Evolutionary conservation across 2,888 invertebrate genomes (phyloP).

Genomic region (Zygogramma bicolorata): DNA sequence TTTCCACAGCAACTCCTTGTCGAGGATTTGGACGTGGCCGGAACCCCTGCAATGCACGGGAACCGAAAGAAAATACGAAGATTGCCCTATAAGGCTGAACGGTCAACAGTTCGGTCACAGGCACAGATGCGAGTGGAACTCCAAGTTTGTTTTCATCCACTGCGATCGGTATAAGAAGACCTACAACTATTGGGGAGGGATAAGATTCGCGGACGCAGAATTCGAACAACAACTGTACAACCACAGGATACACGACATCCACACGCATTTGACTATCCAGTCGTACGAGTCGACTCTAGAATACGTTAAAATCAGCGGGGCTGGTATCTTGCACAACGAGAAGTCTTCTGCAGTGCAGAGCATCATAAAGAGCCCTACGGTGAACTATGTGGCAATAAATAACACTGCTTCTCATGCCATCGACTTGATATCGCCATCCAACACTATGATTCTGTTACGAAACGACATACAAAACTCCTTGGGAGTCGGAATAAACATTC

Average conservation of each 20-base stretch:
- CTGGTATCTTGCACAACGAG: conserved; percentile 95
- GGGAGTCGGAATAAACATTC: conserved; percentile 90
- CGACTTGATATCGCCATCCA: conserved; percentile 89
- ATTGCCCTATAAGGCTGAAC: conserved; percentile 89
- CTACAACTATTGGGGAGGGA: conserved; percentile 90
- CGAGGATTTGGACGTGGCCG: conserved; percentile 94
- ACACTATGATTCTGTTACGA: conserved; percentile 81
- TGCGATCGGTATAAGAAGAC: conserved; percentile 83
- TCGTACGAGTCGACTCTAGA: conserved; percentile 83
- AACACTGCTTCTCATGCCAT: conserved; percentile 92
- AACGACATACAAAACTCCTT: conserved; percentile 83
- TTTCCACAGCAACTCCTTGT: conserved; percentile 88
- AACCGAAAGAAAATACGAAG: conserved; percentile 80
- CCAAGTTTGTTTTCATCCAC: conserved; percentile 91
- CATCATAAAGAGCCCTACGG: conserved; percentile 86
- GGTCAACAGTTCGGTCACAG: conserved; percentile 89
- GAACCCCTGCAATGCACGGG: conserved; percentile 90
- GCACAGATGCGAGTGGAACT: conserved; percentile 90
- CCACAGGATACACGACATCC: conserved; percentile 83
- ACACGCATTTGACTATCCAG: conserved; percentile 79
- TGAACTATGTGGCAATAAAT: conserved; percentile 85
- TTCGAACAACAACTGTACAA: conserved; percentile 90
- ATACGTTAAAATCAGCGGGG: conserved; percentile 87
- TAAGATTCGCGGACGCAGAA: conserved; percentile 90
- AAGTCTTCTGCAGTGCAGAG: conserved; percentile 93